Percentiles rank a stretch among this genome's conserved stretches.
Conservation (phyloP, 2,888 invertebrate genomes). For the Anticlea derivata region DNA sequence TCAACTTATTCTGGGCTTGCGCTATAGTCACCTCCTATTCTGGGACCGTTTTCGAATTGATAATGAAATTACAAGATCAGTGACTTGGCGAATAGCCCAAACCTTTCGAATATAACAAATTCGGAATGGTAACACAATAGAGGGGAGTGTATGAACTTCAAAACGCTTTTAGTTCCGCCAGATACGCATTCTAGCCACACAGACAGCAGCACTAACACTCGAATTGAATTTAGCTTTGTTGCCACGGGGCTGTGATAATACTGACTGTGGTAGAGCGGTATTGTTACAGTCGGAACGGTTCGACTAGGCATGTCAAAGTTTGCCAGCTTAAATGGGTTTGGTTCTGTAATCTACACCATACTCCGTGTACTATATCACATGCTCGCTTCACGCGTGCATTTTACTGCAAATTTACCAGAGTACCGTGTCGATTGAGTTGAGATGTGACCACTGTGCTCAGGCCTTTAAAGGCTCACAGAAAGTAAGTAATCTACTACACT, state of each 20-base stretch:
- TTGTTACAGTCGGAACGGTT: slow-evolving; percentile 51
- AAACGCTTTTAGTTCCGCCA: slow-evolving; percentile 74
- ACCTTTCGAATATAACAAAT: slow-evolving; percentile 37
- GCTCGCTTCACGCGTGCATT: not conserved
- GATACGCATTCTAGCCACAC: slow-evolving; percentile 72
- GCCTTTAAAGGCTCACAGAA: not conserved
- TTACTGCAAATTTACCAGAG: slow-evolving; percentile 4
- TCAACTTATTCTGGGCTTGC: slow-evolving; percentile 58
- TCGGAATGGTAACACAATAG: slow-evolving; percentile 75
- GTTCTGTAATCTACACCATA: slow-evolving; percentile 5
- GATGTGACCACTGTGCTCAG: not conserved
- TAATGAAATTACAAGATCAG: slow-evolving; percentile 26
- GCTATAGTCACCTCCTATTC: slow-evolving; percentile 67
- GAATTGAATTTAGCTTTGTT: slow-evolving; percentile 63
- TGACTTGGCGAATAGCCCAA: slow-evolving; percentile 19
- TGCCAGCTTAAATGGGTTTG: slow-evolving; percentile 43
- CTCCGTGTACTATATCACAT: not conserved
- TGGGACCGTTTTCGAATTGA: slow-evolving; percentile 67
- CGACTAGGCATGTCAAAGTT: slow-evolving; percentile 51
- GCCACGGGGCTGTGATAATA: slow-evolving; percentile 46
- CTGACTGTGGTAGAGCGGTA: slow-evolving; percentile 38
- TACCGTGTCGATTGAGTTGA: not conserved
- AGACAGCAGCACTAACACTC: slow-evolving; percentile 64
- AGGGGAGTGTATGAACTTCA: slow-evolving; percentile 52
- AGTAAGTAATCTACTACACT: slow-evolving; percentile 40